phyloP scores from a whole-genome alignment of 2,888 invertebrate species.

The Mechanitis mazaeus region DNA sequence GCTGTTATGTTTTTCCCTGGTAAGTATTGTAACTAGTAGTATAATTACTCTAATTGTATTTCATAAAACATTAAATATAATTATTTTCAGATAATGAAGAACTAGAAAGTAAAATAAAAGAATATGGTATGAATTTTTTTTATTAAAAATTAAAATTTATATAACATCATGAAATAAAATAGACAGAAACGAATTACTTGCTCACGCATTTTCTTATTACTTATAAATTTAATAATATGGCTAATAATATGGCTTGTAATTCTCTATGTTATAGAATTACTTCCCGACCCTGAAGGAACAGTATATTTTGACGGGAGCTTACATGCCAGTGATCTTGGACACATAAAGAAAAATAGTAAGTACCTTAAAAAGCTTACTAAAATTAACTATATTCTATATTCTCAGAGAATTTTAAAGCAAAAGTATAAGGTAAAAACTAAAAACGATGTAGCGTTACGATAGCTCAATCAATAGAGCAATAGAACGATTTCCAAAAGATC shows the following conservation, averaged over 20 bases:
- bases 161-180: background rate
- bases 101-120: slow-evolving; percentile 55
- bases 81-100: slow-evolving; percentile 58
- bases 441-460: no score
- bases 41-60: background rate
- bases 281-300: slow-evolving; percentile 56
- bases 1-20: slow-evolving; percentile 36
- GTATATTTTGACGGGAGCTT: slow-evolving; percentile 63
- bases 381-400: no score
- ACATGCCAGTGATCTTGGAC: slow-evolving; percentile 49
- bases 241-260: no score
- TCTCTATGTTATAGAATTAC: slow-evolving; percentile 42
- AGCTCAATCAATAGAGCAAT: no score
- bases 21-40: slow-evolving; percentile 12
- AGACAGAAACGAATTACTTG: background rate
- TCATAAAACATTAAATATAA: slow-evolving; percentile 6
- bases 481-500: no score
- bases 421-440: no score
- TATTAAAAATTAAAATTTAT: background rate
- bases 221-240: background rate
- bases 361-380: slow-evolving; percentile 1
- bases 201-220: no score
- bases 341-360: slow-evolving; percentile 36
- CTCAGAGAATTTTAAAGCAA: no score
- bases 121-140: slow-evolving; percentile 48